Percentiles rank a stretch among this genome's conserved stretches.
phyloP scores from a whole-genome alignment of 2,113 vertebrate species.

The rat (Rattus norvegicus) region DNA sequence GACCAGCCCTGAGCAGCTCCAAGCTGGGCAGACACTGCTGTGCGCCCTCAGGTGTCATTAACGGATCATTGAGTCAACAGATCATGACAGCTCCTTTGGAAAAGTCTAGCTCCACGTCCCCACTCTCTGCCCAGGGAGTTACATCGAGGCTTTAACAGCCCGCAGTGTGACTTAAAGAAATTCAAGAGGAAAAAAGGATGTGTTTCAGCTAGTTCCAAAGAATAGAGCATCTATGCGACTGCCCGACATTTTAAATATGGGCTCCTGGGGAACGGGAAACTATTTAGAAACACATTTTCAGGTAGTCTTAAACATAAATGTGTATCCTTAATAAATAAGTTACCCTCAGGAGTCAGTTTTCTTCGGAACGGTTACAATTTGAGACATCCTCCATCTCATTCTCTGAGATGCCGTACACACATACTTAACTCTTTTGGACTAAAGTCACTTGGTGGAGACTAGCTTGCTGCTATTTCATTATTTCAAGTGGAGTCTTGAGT shows the following conservation, averaged over 20 bases:
- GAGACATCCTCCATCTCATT: not conserved
- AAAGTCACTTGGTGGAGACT: not conserved
- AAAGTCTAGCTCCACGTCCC: constrained; percentile 34
- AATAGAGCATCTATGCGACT: not conserved
- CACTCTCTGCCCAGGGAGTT: not conserved
- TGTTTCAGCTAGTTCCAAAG: constrained; percentile 45
- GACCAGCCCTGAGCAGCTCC: not conserved
- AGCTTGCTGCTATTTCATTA: not conserved
- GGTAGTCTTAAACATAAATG: constrained; percentile 20
- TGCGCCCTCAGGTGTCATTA: constrained; percentile 26
- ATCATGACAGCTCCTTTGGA: constrained; percentile 56
- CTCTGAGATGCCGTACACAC: not conserved
- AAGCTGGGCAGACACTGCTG: not conserved
- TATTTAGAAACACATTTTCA: not conserved
- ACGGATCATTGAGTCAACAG: constrained; percentile 4
- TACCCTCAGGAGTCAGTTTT: not conserved
- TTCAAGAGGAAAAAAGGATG: constrained; percentile 1
- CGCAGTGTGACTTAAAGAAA: constrained; percentile 42
- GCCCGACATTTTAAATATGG: not conserved
- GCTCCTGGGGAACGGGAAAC: not conserved
- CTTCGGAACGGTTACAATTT: not conserved
- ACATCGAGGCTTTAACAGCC: constrained; percentile 9
- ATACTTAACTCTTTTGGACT: not conserved
- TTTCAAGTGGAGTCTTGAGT: not conserved
- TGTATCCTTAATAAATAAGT: not conserved